Evolutionary conservation across 2,797 vertebrate species (phyloP).

Genomic region (Amblyopsis hoosieri): DNA sequence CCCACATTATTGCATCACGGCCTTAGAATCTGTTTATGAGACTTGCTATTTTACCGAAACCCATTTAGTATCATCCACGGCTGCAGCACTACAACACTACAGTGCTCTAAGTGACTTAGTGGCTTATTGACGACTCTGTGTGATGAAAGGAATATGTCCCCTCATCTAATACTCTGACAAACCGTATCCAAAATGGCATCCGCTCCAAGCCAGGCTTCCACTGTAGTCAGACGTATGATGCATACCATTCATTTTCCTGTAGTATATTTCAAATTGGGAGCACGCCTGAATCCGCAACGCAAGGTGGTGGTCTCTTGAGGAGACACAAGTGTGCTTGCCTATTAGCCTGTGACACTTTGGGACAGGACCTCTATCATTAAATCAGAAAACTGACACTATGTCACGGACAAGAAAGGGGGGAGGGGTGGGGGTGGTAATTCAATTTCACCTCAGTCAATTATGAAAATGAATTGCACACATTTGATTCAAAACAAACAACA

Average conservation of each 20-base stretch:
- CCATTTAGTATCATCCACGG: slow-evolving; percentile 54
- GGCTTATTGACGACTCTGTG: slow-evolving; percentile 47
- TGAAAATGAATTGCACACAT: slow-evolving; percentile 42
- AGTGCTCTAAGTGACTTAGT: slow-evolving; percentile 12
- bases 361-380: slow-evolving; percentile 70
- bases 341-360: slow-evolving; percentile 58
- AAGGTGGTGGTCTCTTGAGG: slow-evolving; percentile 42
- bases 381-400: slow-evolving; percentile 57
- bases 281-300: slow-evolving; percentile 62
- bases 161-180: too few species aligned
- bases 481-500: slow-evolving; percentile 50
- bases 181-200: too few species aligned
- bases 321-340: slow-evolving; percentile 57
- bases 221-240: slow-evolving; percentile 63
- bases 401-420: slow-evolving; percentile 46
- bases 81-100: slow-evolving; percentile 45
- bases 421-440: slow-evolving; percentile 43
- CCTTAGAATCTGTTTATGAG: slow-evolving; percentile 47
- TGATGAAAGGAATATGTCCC: too few species aligned
- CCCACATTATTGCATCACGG: slow-evolving; percentile 30
- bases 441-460: slow-evolving; percentile 62
- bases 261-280: slow-evolving; percentile 69
- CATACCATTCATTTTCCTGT: slow-evolving; percentile 61
- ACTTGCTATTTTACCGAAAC: slow-evolving; percentile 59
- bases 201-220: slow-evolving; percentile 58